Percentiles rank a stretch among this genome's conserved stretches.
Evolutionary conservation across 2,113 vertebrate genomes (phyloP).

Genomic region (Antigone vipio): DNA sequence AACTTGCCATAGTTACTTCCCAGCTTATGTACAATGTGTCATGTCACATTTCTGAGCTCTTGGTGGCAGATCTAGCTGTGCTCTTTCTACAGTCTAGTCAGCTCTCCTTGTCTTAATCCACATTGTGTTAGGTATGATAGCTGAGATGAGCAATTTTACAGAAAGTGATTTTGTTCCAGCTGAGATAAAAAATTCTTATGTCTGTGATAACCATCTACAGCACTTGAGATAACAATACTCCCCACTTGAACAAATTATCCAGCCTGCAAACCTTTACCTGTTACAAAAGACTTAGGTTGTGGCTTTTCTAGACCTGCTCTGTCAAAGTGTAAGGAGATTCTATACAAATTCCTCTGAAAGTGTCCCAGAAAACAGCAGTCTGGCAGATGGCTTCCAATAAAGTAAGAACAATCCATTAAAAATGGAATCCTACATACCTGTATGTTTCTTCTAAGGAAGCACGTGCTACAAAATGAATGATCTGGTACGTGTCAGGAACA

Average conservation of each 20-base stretch:
- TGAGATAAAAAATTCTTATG: background rate
- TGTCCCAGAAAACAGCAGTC: background rate
- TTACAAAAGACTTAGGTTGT: background rate
- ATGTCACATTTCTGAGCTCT: background rate
- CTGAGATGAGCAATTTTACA: background rate
- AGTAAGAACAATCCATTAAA: background rate
- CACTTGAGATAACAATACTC: background rate
- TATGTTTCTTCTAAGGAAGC: background rate
- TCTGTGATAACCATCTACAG: background rate
- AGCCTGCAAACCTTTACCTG: background rate
- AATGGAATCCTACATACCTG: rapidly evolving
- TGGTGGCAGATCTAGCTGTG: background rate
- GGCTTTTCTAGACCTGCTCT: background rate
- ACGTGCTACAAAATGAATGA: background rate
- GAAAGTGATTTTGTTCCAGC: background rate
- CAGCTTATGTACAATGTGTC: background rate
- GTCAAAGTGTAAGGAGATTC: background rate
- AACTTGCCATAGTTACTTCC: background rate
- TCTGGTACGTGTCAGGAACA: background rate
- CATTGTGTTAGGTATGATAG: background rate
- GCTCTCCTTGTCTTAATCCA: background rate
- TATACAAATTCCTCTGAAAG: background rate
- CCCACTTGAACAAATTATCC: background rate
- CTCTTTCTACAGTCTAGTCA: background rate
- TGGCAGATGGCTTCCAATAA: background rate